Percentiles rank a stretch among this genome's conserved stretches.
These are phyloP conservation scores for Xenopus tropicalis DNA, from an alignment of 2,113 vertebrate genomes.

Conservation along the genomic window DNA sequence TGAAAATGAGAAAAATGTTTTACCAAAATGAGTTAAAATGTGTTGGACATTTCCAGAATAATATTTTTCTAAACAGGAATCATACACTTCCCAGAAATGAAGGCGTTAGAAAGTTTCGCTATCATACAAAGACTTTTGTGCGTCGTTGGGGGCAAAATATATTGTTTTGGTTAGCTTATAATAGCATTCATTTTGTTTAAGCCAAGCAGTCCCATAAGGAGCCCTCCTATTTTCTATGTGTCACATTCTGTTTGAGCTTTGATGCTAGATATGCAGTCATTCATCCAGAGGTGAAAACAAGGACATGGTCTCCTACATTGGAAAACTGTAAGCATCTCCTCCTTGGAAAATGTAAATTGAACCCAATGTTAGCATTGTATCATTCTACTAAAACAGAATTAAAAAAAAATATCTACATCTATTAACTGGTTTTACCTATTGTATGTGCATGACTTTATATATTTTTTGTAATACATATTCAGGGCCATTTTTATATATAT, in stretches of 20 bases:
- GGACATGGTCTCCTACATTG: slow-evolving; percentile 18
- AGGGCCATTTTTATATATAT: too few relatives aligned
- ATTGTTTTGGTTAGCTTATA: slow-evolving; percentile 32
- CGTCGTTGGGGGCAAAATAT: too few relatives aligned
- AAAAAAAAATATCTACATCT: not conserved
- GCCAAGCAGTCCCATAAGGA: slow-evolving; percentile 30
- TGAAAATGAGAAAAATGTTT: too few relatives aligned
- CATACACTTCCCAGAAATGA: too few relatives aligned
- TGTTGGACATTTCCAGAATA: too few relatives aligned
- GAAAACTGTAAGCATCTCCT: slow-evolving; percentile 16
- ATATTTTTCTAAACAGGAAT: too few relatives aligned
- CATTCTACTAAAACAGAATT: slow-evolving; percentile 1
- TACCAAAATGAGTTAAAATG: too few relatives aligned
- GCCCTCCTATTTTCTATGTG: slow-evolving; percentile 35
- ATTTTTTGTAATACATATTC: too few relatives aligned
- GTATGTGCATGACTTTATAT: too few relatives aligned
- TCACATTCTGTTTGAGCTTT: slow-evolving; percentile 39
- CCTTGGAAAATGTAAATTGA: slow-evolving; percentile 21
- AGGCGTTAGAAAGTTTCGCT: too few relatives aligned
- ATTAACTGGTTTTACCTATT: not conserved
- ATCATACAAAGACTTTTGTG: too few relatives aligned
- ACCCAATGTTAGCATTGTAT: slow-evolving; percentile 16
- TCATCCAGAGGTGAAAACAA: slow-evolving; percentile 38
- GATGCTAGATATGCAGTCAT: slow-evolving; percentile 39
- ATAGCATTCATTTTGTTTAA: slow-evolving; percentile 22